A percentile compares a stretch with the other conserved stretches of the same genome.
Evolutionary conservation across 2,888 invertebrate species (phyloP).

Genomic region (Peribatodes rhomboidaria): DNA sequence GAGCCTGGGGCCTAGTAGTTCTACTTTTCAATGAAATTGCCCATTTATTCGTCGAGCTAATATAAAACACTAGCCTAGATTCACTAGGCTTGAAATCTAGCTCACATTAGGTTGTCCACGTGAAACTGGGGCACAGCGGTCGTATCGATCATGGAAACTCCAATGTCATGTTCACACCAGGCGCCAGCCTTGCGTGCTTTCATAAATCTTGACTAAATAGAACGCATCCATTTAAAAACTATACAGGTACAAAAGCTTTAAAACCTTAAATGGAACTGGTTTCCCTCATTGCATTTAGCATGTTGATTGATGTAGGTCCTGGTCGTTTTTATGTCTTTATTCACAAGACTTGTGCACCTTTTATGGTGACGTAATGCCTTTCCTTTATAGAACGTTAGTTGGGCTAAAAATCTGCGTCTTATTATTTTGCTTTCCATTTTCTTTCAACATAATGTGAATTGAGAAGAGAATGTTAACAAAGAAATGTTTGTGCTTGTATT

Average conservation of each 20-base stretch:
- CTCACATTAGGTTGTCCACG: conserved; percentile 29
- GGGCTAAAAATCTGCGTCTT: not conserved
- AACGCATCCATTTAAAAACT: conserved; percentile 23
- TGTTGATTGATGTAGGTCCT: conserved; percentile 11
- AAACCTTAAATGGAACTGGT: conserved; percentile 17
- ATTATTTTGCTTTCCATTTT: conserved; percentile 1
- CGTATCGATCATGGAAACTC: conserved; percentile 53
- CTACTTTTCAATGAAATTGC: not conserved
- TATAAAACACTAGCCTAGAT: conserved; percentile 18
- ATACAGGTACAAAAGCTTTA: conserved; percentile 4
- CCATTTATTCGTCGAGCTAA: not conserved
- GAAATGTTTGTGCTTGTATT: conserved; percentile 10
- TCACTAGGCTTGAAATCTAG: conserved; percentile 22
- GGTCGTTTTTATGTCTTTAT: conserved; percentile 22
- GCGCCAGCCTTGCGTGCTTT: conserved; percentile 37
- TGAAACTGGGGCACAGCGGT: conserved; percentile 34
- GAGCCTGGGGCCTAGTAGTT: not conserved
- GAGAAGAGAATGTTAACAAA: conserved; percentile 11
- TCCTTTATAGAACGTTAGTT: not conserved
- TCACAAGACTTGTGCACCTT: not conserved
- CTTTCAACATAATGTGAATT: conserved; percentile 4
- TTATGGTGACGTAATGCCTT: conserved; percentile 6
- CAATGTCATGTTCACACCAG: conserved; percentile 54
- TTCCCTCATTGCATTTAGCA: conserved; percentile 13
- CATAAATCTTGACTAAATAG: conserved; percentile 28